Evolutionary conservation across 2,113 vertebrate species (phyloP), one percentile per base, ranked within the genome.

Genomic region (Tychaedon coryphoeus): DNA sequence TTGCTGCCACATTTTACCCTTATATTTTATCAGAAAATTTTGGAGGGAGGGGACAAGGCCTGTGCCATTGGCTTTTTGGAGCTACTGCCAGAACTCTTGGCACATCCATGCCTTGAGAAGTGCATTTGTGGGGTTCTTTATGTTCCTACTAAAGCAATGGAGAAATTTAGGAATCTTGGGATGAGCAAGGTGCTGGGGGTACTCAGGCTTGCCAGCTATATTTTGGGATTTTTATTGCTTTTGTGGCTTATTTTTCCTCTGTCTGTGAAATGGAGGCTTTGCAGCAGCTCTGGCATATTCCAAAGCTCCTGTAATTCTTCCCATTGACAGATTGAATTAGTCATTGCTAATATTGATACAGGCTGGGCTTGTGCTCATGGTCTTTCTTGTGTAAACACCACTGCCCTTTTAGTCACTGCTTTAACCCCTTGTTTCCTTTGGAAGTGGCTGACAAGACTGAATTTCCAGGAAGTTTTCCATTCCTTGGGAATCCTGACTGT

Each of bases 311-410:
- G 1, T 87, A 92, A 76, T 82, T 93, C 93, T 95, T 97, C 79
- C 72, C 50, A 28, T 80, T 64, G 92, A 92, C 94, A 92, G 87
- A 96, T 53, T 80, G 78, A 94, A 88, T 81, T 88, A 95, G 62
- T 78, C 84, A 91, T 86, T 92, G 92, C 95, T 97, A 90, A 92
- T 95, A 86, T 84, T 94, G 90, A 93, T 83, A 34, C 73, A 94
- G 74, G 28, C 90, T 90, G 67, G 64, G 33, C 50, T 86, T 77
- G 69, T 85, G 76, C 76, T 93, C 47, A 6, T 67, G 57, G 67
- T 88, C 75, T 78, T 88, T 77, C 78, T 88, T 66, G 18, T 34
- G 88, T 73, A 93, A 97, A 96, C 89, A 73, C 50, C 56, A 43
- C n/a, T 89, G 92, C 77, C 94, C 86, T 91, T 95, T 90, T 48